Percentiles rank a stretch among this genome's conserved stretches.
phyloP scores from a whole-genome alignment of 2,797 vertebrate species.

The Huso huso region DNA sequence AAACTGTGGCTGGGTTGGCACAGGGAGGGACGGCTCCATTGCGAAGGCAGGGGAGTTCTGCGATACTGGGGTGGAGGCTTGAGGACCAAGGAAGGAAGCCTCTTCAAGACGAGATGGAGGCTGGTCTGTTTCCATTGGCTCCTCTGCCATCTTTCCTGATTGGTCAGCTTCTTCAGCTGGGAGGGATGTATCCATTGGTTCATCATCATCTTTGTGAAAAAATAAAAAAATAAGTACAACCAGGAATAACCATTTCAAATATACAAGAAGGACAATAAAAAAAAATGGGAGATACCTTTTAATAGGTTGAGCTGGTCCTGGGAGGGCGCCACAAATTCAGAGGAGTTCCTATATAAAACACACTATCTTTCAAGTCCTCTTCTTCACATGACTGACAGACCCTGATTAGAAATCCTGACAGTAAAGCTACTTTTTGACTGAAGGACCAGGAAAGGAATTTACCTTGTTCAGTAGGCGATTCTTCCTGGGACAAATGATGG shows the following conservation, averaged over 20 bases:
- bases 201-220: constrained; percentile 44
- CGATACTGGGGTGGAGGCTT: constrained; percentile 71
- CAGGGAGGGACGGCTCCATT: constrained; percentile 53
- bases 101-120: constrained; percentile 20
- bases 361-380: too few species aligned
- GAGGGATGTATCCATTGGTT: constrained; percentile 60
- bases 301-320: too few species aligned
- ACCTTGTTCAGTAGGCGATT: constrained; percentile 75
- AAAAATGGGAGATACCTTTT: too few species aligned
- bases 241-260: too few species aligned
- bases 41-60: constrained; percentile 60
- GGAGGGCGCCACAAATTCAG: too few species aligned
- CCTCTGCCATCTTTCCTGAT: constrained; percentile 37
- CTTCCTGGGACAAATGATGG: constrained; percentile 72
- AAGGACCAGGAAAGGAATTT: too few species aligned
- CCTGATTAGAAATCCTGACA: too few species aligned
- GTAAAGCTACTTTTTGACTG: too few species aligned
- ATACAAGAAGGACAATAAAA: too few species aligned
- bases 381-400: too few species aligned
- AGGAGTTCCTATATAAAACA: too few species aligned
- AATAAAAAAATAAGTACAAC: constrained; percentile 11
- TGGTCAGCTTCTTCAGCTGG: constrained; percentile 39
- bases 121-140: constrained; percentile 43
- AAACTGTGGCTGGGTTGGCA: constrained; percentile 84
- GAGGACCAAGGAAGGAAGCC: constrained; percentile 42